Evolutionary conservation across 64 coral and sea anemone genomes (phyloP), one percentile per base, ranked within the genome.

Genomic region (Hydrozoanthus tunicans): DNA sequence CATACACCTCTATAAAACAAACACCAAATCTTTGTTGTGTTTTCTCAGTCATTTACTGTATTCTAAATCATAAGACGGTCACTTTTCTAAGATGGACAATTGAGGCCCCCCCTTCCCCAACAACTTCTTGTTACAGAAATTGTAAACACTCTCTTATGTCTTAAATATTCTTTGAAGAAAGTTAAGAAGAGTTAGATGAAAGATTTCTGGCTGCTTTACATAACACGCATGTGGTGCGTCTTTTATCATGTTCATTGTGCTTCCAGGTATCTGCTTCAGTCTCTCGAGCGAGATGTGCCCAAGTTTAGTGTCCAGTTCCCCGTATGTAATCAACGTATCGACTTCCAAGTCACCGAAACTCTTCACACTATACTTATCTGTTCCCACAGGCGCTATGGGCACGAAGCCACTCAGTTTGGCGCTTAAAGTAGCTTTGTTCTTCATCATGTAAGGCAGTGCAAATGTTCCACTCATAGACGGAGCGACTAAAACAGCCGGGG

Each of bases 391-490:
- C 0, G 96, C 96, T 5, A 98, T 55, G 6, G 96, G 82, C 11
- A 98, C 81, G 80, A 98, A 98, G 4, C 91, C 96, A 55, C 72
- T 77, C 25, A 98, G 14, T 69, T 71, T 72, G 17, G 73, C 82
- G 12, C 62, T 59, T 62, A 91, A 66, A 3, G 7, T 54, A 59
- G 64, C 57, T 25, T 79, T 63, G 76, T 74, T 26, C 25, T 89
- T 63, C 77, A 95, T 90, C 56, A 98, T 91, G 69, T 58, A 95
- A 0, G 96, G 96, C 10, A 98, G 43, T 13, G 91, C 91, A 32
- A 89, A 98, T 3, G 82, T 82, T 9, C 96, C 96, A 55, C 96
- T 95, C 94, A 93, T 93, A 0, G 96, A 98, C 3, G 96, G 96
- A n/a, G 77, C 93, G 20, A 98, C 93, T 4, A 98, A 63, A n/a